Percentiles rank a stretch among this genome's conserved stretches.
Evolutionary conservation across 30 jellyfish, hydroid and myxozoan species (phyloP).

Genomic region (Cassiopea andromeda): DNA sequence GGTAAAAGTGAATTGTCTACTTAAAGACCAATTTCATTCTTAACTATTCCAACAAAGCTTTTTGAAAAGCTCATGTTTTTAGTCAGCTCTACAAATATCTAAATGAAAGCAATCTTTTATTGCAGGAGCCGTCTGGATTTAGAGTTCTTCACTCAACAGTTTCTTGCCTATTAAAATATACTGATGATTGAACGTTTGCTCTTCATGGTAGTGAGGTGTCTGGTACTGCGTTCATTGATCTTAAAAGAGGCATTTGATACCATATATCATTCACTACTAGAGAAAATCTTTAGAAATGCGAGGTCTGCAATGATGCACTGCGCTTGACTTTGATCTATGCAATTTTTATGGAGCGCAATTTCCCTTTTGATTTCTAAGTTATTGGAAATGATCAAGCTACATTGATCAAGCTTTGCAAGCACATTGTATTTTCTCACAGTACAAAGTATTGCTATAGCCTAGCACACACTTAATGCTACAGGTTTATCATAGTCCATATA

Average conservation of each 20-base stretch:
- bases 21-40: background rate
- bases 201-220: background rate
- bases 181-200: background rate
- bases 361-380: too few relatives aligned
- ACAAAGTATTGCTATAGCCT: too few relatives aligned
- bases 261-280: background rate
- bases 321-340: background rate
- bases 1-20: too few relatives aligned
- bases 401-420: too few relatives aligned
- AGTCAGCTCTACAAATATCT: background rate
- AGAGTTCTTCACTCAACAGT: background rate
- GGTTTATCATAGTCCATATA: too few relatives aligned
- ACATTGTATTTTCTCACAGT: too few relatives aligned
- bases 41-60: background rate
- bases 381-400: too few relatives aligned
- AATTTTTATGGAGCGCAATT: too few relatives aligned
- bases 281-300: background rate
- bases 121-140: background rate
- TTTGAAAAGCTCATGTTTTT: background rate
- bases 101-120: background rate
- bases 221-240: background rate
- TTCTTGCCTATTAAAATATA: background rate
- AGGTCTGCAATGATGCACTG: background rate
- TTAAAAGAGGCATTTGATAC: background rate
- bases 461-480: too few relatives aligned